A percentile compares a stretch with the other conserved stretches of the same genome.
Conservation (phyloP, 2,797 vertebrate genomes). For the Helarctos malayanus region DNA sequence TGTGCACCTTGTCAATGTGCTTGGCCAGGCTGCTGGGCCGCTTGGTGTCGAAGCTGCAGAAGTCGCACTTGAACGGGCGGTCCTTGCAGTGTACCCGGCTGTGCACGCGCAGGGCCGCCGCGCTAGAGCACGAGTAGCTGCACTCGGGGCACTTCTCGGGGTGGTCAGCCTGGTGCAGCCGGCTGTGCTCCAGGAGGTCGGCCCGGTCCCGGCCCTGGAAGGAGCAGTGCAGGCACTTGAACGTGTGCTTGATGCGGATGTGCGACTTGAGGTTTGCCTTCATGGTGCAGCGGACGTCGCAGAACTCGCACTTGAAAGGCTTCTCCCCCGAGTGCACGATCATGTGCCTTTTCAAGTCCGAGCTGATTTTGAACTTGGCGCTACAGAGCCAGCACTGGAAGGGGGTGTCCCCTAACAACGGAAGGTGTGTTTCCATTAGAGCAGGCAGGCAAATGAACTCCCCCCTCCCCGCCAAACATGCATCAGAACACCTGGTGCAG, state of each 20-base stretch:
- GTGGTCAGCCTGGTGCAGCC: conserved; percentile 94
- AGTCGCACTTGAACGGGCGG: conserved; percentile 95
- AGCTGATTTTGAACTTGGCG: conserved; percentile 99
- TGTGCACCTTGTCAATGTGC: conserved; percentile 94
- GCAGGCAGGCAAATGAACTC: conserved; percentile 28
- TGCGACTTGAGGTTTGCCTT: conserved; percentile 99
- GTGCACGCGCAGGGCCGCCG: conserved; percentile 96
- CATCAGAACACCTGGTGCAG: neutral
- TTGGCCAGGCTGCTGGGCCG: conserved; percentile 98
- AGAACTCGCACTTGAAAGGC: conserved; percentile 97
- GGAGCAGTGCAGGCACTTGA: conserved; percentile 94
- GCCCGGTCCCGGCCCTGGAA: conserved; percentile 96
- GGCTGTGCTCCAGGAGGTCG: conserved; percentile 93
- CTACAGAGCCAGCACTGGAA: conserved; percentile 98
- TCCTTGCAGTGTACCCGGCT: conserved; percentile 97
- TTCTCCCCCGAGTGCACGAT: conserved; percentile 99
- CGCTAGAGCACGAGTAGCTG: conserved; percentile 96
- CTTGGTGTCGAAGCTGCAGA: conserved; percentile 96
- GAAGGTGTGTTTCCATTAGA: conserved; percentile 77
- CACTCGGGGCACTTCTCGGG: conserved; percentile 95
- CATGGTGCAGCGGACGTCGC: conserved; percentile 98
- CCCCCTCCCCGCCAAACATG: neutral
- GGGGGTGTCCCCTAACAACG: conserved; percentile 94
- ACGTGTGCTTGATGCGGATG: conserved; percentile 95
- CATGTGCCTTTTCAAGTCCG: conserved; percentile 97